A percentile compares a stretch with the other conserved stretches of the same genome.
Conservation (phyloP, 2,888 invertebrate genomes). For the Diarsia rubi region DNA sequence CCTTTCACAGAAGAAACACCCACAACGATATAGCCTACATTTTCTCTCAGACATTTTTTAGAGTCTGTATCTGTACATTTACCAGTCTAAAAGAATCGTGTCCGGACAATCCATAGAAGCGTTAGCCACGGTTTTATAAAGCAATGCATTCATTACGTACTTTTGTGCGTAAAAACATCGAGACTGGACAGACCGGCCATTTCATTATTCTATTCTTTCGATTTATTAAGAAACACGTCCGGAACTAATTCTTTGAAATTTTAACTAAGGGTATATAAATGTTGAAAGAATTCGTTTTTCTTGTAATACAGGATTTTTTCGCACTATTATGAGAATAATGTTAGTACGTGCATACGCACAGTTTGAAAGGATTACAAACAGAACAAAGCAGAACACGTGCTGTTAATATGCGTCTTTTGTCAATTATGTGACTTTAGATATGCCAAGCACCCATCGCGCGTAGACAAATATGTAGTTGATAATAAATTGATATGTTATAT, state of each 20-base stretch:
- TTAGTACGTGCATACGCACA: conserved; percentile 16
- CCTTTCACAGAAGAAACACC: too few relatives aligned
- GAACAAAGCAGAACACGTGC: neutral
- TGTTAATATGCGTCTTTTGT: neutral
- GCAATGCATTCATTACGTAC: conserved; percentile 43
- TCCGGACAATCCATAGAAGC: conserved; percentile 35
- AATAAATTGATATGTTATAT: neutral
- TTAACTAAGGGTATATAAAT: conserved; percentile 18
- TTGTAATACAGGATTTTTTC: conserved; percentile 3
- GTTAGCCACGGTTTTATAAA: conserved; percentile 57
- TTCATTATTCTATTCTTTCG: conserved; percentile 28
- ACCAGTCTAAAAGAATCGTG: conserved; percentile 45
- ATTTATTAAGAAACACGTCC: conserved; percentile 48
- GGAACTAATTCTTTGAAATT: conserved; percentile 51
- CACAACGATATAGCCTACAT: too few relatives aligned
- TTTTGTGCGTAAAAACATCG: conserved; percentile 37
- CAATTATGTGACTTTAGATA: conserved; percentile 4
- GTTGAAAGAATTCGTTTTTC: conserved; percentile 29
- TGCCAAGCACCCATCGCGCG: neutral
- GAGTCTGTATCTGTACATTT: neutral
- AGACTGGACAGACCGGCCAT: conserved; percentile 9
- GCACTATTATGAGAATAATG: neutral
- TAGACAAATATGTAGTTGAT: neutral
- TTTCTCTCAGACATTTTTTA: too few relatives aligned
- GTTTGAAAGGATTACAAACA: neutral